A percentile compares a stretch with the other conserved stretches of the same genome.
These are phyloP conservation scores for Cheirogaleus major DNA, from an alignment of 2,797 vertebrate species.

Conservation along the genomic window DNA sequence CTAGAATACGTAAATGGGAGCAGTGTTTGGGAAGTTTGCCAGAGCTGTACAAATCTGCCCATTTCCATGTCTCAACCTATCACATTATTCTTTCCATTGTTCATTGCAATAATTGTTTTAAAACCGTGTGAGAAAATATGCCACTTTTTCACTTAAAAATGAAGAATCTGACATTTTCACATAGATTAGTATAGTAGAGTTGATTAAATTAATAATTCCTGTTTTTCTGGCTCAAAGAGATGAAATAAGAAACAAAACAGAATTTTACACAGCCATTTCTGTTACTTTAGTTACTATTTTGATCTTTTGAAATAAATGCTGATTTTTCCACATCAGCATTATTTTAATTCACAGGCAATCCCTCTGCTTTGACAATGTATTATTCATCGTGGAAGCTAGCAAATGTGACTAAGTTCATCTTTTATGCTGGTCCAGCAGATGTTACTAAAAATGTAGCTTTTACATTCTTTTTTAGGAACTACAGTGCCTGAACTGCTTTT, in stretches of 20 bases:
- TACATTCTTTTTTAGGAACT: background rate
- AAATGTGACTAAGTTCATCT: background rate
- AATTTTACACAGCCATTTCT: conserved; percentile 16
- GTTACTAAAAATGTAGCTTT: conserved; percentile 21
- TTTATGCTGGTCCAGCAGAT: conserved; percentile 43
- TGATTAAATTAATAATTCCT: conserved; percentile 12
- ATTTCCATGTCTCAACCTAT: background rate
- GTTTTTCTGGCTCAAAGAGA: background rate
- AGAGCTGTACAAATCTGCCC: background rate
- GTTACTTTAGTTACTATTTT: background rate
- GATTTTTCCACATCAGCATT: background rate
- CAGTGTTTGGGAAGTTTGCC: background rate
- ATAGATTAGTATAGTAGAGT: background rate
- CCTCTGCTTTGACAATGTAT: background rate
- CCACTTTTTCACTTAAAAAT: background rate
- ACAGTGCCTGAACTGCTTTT: conserved; percentile 22
- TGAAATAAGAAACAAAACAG: background rate
- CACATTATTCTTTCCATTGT: background rate
- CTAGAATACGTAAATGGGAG: background rate
- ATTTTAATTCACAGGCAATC: conserved; percentile 39
- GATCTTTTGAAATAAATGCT: background rate
- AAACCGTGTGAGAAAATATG: background rate
- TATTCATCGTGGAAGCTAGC: background rate
- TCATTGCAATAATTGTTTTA: background rate
- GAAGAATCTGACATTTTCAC: background rate